A percentile compares a stretch with the other conserved stretches of the same genome.
These are phyloP conservation scores for Lepidothrix coronata DNA, from an alignment of 2,113 vertebrate genomes.

Conservation along the genomic window DNA sequence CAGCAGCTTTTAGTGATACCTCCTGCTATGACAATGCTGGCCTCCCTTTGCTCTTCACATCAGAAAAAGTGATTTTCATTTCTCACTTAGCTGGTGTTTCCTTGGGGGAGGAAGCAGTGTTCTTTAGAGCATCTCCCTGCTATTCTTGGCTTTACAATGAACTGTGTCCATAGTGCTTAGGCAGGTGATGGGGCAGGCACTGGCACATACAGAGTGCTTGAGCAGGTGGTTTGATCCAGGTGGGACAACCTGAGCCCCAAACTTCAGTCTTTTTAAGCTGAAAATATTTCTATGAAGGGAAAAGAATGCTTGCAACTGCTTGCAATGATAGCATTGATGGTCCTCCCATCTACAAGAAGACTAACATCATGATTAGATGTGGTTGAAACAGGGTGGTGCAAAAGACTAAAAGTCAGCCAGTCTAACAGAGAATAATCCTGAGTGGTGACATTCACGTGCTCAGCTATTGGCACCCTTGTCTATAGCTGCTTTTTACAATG, in stretches of 20 bases:
- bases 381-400: not conserved
- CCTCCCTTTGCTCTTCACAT: not conserved
- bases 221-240: not conserved
- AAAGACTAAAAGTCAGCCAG: not conserved
- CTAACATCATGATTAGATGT: not conserved
- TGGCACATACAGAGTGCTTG: not conserved
- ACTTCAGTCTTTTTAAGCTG: not conserved
- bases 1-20: not conserved
- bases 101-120: not conserved
- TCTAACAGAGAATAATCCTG: not conserved
- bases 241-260: not conserved
- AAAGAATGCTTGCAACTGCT: not conserved
- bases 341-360: not conserved
- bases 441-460: not conserved
- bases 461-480: not conserved
- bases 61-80: not conserved
- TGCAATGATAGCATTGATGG: not conserved
- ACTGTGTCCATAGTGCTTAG: not conserved
- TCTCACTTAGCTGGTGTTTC: not conserved
- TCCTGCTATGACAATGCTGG: not conserved
- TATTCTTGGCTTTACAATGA: not conserved
- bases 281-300: not conserved
- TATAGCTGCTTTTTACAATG: not conserved
- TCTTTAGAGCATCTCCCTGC: not conserved
- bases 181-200: not conserved